Evolutionary conservation across 2,113 vertebrate species (phyloP).

Genomic region (Chionodraco myersi): DNA sequence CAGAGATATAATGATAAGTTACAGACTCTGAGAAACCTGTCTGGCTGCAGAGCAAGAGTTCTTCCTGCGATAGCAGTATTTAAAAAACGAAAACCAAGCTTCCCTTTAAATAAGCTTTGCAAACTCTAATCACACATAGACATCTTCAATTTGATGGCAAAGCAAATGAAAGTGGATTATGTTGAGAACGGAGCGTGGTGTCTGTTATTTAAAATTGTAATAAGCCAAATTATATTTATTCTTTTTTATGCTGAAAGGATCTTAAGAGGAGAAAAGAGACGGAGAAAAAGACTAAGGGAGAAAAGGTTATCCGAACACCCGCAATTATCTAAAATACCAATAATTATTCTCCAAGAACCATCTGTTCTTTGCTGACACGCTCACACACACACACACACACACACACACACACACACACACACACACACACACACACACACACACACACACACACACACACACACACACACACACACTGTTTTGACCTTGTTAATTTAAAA

Average conservation of each 20-base stretch:
- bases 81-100: neutral
- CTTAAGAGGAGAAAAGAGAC: neutral
- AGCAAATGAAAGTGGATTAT: constrained; percentile 24
- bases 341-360: constrained; percentile 53
- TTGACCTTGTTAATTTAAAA: constrained; percentile 23
- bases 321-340: constrained; percentile 41
- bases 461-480: constrained; percentile 2
- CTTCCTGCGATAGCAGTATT: neutral
- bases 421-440: neutral
- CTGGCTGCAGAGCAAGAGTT: neutral
- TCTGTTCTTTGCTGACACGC: constrained; percentile 34
- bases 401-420: constrained; percentile 5
- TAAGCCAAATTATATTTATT: constrained; percentile 3
- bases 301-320: constrained; percentile 28
- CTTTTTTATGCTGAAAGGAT: neutral
- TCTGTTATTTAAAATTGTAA: constrained; percentile 13
- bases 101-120: neutral
- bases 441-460: neutral
- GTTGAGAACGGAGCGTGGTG: neutral
- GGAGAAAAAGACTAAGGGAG: neutral
- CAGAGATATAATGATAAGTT: neutral
- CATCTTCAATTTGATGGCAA: constrained; percentile 11
- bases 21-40: neutral
- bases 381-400: neutral
- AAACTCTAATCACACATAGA: constrained; percentile 6